Percentiles rank a stretch among this genome's conserved stretches.
Evolutionary conservation across 2,797 vertebrate genomes (phyloP).

Genomic region (Serranus cabrilla): DNA sequence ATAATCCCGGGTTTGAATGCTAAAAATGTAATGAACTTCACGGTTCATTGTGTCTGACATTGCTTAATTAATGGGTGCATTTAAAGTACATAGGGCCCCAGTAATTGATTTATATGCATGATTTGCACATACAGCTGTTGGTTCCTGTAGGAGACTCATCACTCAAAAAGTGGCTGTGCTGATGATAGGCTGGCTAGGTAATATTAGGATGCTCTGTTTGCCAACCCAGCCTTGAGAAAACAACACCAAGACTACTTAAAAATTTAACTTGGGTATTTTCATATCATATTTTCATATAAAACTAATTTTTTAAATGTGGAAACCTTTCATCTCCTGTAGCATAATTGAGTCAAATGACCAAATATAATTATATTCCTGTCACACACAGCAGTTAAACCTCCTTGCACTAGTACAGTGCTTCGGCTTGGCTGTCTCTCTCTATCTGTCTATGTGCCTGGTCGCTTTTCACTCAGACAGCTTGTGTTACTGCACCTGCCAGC

Average conservation of each 20-base stretch:
- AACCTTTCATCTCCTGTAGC: slow-evolving; percentile 7
- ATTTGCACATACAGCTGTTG: slow-evolving; percentile 99
- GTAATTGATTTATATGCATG: slow-evolving; percentile 99
- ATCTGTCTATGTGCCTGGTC: slow-evolving; percentile 32
- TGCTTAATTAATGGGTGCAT: slow-evolving; percentile 99
- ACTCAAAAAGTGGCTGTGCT: slow-evolving; percentile 90
- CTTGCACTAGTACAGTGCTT: slow-evolving; percentile 15
- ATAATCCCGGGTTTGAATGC: slow-evolving; percentile 96
- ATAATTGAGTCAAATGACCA: slow-evolving; percentile 35
- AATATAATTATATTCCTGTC: slow-evolving; percentile 28
- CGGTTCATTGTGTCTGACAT: slow-evolving; percentile 99
- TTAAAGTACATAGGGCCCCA: slow-evolving; percentile 98
- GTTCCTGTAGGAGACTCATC: slow-evolving; percentile 99
- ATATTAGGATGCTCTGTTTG: slow-evolving; percentile 65
- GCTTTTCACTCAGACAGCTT: slow-evolving; percentile 44
- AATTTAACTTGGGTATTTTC: slow-evolving; percentile 35
- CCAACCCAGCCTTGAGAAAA: slow-evolving; percentile 53
- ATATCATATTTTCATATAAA: slow-evolving; percentile 27
- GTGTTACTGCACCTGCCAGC: slow-evolving; percentile 31
- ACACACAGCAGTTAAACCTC: slow-evolving; percentile 48
- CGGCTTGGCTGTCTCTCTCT: slow-evolving; percentile 26
- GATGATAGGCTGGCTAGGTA: slow-evolving; percentile 79
- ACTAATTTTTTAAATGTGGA: slow-evolving; percentile 26
- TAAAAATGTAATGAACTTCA: slow-evolving; percentile 99
- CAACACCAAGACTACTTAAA: slow-evolving; percentile 35